These are phyloP conservation scores for Hippocampus abdominalis DNA, from an alignment of 2,113 vertebrate genomes.

Conservation along the genomic window DNA sequence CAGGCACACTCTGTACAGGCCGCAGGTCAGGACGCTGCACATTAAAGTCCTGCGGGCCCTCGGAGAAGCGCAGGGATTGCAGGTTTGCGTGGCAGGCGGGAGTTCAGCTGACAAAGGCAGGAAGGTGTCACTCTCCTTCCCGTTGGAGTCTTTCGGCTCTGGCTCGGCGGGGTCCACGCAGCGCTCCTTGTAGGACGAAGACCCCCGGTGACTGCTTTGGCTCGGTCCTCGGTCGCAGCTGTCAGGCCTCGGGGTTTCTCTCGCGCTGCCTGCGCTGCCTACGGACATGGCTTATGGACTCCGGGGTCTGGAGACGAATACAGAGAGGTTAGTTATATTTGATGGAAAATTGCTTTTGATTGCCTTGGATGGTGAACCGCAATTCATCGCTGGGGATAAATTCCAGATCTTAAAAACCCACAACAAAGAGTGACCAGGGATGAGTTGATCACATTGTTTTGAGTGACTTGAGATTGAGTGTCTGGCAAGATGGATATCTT, in stretches of 20 bases:
- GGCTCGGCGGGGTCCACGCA: slow-evolving; percentile 62
- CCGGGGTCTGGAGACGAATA: slow-evolving; percentile 27
- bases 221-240: slow-evolving; percentile 49
- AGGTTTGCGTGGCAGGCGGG: slow-evolving; percentile 46
- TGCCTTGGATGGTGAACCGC: too few species aligned
- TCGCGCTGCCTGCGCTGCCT: slow-evolving; percentile 24
- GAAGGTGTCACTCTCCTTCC: slow-evolving; percentile 79
- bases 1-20: slow-evolving; percentile 77
- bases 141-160: slow-evolving; percentile 69
- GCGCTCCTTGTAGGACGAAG: slow-evolving; percentile 63
- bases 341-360: too few species aligned
- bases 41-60: slow-evolving; percentile 55
- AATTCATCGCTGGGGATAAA: too few species aligned
- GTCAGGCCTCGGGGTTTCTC: slow-evolving; percentile 32
- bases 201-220: slow-evolving; percentile 60
- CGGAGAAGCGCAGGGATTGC: slow-evolving; percentile 72
- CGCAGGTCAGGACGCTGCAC: slow-evolving; percentile 77
- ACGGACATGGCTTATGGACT: slow-evolving; percentile 46
- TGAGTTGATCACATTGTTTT: too few species aligned
- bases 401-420: too few species aligned
- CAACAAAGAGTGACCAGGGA: too few species aligned
- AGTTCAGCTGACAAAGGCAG: slow-evolving; percentile 76
- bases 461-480: too few species aligned
- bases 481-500: too few species aligned
- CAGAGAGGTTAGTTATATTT: neutral